These are phyloP conservation scores for Jordanella pulchra DNA, from an alignment of 2,797 vertebrate species.

Conservation along the genomic window DNA sequence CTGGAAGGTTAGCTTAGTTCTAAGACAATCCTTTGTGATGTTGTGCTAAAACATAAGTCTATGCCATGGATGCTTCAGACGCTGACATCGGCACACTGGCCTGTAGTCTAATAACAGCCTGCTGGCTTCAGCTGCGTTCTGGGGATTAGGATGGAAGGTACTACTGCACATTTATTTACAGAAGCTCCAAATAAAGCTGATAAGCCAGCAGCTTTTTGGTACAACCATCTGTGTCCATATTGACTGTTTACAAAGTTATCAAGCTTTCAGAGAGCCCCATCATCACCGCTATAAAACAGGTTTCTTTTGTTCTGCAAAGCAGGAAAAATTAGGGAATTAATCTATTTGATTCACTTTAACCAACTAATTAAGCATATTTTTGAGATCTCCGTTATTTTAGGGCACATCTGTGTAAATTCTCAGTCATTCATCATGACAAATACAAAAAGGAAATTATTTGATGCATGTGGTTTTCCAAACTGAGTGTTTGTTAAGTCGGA, in stretches of 20 bases:
- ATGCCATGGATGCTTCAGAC: constrained; percentile 57
- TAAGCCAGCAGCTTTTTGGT: constrained; percentile 48
- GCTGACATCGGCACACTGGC: constrained; percentile 44
- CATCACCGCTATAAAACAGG: background rate
- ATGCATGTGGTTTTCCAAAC: too few species aligned
- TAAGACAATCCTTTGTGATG: constrained; percentile 21
- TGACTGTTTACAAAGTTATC: constrained; percentile 55
- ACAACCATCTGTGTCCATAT: constrained; percentile 45
- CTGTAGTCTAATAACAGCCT: constrained; percentile 56
- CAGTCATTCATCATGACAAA: too few species aligned
- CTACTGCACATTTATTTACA: constrained; percentile 73
- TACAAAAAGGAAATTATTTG: too few species aligned
- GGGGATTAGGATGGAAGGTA: constrained; percentile 62
- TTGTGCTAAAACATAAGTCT: constrained; percentile 58
- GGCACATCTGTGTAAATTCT: background rate
- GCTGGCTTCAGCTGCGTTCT: constrained; percentile 65
- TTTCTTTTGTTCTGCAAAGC: background rate
- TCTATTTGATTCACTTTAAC: background rate
- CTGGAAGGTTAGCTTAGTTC: constrained; percentile 32
- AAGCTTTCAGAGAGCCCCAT: constrained; percentile 20
- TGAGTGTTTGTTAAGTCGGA: too few species aligned
- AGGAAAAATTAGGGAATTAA: background rate
- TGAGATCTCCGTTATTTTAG: background rate
- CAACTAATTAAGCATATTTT: background rate
- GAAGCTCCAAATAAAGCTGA: constrained; percentile 66